These are phyloP conservation scores for Tetramorium bicarinatum DNA, from an alignment of 2,888 invertebrate genomes.

Conservation along the genomic window DNA sequence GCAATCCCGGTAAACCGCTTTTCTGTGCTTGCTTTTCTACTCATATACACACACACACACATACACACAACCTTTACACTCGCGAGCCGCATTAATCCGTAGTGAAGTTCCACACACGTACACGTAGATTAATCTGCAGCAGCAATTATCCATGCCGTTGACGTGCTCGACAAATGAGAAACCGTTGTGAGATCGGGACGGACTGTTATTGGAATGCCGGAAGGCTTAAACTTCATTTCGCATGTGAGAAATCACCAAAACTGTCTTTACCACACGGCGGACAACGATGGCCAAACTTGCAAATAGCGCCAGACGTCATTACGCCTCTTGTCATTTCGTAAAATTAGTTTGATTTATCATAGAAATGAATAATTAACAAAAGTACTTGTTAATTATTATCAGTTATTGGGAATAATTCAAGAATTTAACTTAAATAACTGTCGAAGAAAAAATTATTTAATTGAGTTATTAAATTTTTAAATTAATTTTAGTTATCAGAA, in stretches of 20 bases:
- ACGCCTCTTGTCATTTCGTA: conserved; percentile 1
- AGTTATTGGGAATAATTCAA: background rate
- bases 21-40: conserved; percentile 69
- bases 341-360: background rate
- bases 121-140: conserved; percentile 20
- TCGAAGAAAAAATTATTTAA: background rate
- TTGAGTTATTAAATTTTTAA: too few relatives aligned
- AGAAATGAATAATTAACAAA: background rate
- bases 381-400: background rate
- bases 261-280: background rate
- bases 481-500: background rate
- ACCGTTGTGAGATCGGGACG: background rate
- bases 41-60: background rate
- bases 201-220: conserved; percentile 9
- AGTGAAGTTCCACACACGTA: conserved; percentile 31
- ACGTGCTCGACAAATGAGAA: conserved; percentile 21
- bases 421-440: background rate
- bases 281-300: background rate
- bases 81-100: conserved; percentile 34
- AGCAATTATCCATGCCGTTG: conserved; percentile 27
- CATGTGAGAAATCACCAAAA: conserved; percentile 12
- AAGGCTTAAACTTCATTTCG: background rate
- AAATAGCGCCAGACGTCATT: conserved; percentile 27
- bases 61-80: conserved; percentile 25
- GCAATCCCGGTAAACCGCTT: conserved; percentile 82